Evolutionary conservation across 1,140 invertebrate genomes (phyloP), one percentile per base, ranked within the genome.

Genomic region (Drosophila repleta): DNA sequence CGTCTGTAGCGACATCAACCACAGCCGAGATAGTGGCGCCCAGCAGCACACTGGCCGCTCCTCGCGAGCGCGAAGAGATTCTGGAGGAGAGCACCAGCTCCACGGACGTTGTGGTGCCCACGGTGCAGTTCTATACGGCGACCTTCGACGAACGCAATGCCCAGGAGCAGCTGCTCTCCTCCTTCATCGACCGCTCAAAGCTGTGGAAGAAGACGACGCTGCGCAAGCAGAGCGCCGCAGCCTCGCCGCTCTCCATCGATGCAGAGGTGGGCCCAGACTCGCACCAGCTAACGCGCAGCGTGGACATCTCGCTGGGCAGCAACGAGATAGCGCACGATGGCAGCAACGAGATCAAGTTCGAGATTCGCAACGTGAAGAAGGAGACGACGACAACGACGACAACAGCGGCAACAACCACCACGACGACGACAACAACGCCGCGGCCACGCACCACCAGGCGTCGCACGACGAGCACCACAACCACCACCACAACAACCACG

Each of bases 401-500:
- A 4, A 93, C 92, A 1, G 92, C 92, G n/a, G 68, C 80, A 32
- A 81, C 85, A 32, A 91, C 91, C 43, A 93, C 93, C 10, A 93
- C 63, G 0, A 73, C 68, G 6, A 69, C 75, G 2, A 92, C 92
- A 13, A 93, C 93, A 0, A 93, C 93, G 6, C 55, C 93, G 79
- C 79, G 64, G 61, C 90, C 72, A 77, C 92, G 76, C 92, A 93
- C 45, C 92, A 93, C 94, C 93, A 88, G 93, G 87, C 63, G 93
- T 93, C 92, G 93, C 93, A 68, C 92, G 85, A 92, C 24, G 0
- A 93, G 92, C 3, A 76, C 90, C 29, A 90, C 90, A 46, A 92
- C 92, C 37, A 93, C 93, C 13, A 93, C 93, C 5, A 92, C 93
- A 6, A 93, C 94, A 10, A 94, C 93, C 0, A 93, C 94, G 7